Base-by-base conservation (phyloP, 1,140 invertebrate species). In the Aporrectodea caliginosa region DNA sequence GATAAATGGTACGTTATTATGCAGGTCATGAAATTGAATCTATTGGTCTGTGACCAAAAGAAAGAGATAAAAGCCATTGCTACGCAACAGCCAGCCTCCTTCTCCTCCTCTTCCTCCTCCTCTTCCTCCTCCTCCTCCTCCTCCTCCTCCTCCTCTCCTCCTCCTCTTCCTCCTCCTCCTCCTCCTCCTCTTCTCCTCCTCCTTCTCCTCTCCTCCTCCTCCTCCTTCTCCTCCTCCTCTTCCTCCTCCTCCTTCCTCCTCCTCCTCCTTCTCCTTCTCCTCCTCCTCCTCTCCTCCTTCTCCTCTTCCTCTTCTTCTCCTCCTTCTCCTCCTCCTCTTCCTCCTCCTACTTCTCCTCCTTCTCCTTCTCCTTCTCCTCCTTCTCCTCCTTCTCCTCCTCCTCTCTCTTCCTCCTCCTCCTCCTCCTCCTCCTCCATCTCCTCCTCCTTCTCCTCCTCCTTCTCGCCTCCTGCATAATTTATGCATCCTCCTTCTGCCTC, bases 371-470 rank as follows among this genome's bases (percentile, higher is more conserved):
- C 43, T 58, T 22, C 43, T 58, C 43, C 6, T 58, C 43, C 22
- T 58, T 22, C 22, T 58, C 43, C 43, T 58, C 43, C 43, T 58
- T 58, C 43, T 58, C 43, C 43, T 58, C 43, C 6, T 58, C 43
- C 22, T 58, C 43, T 58, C 22, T 22, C 43, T 58, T 22, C 43
- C 43, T 22, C 22, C 22, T 22, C 22, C 43, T 0, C 43, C 43
- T 58, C 22, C 43, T 58, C 43, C 0, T 33, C 32, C 70, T 32
- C 35, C 43, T 77, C 35, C 32, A 12, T 31, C 6, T 32, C 71
- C n/a, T 72, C 71, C 71, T 12, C 31, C 71, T 72, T n/a, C 71
- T 72, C 31, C 71, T 72, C 31, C 34, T 6, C 72, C 14, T 79
- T 6, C 22, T 16, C 73, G 27, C 74, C 22, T 32, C 22, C 43